Evolutionary conservation across 2,888 invertebrate genomes (phyloP).

Genomic region (Spatulosminthurus flaviceps): DNA sequence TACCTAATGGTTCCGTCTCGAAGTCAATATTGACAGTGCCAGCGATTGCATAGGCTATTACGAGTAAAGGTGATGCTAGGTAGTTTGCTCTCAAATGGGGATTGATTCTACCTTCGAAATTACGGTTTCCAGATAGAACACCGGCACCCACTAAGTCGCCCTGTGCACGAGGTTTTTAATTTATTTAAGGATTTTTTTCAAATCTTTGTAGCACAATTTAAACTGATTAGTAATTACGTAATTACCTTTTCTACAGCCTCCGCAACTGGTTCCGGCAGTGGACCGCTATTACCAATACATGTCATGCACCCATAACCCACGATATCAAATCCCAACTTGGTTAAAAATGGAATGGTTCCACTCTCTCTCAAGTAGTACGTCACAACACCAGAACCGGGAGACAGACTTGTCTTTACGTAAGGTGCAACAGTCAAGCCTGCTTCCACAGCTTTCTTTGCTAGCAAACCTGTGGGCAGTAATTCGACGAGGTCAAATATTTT

Average conservation of each 20-base stretch:
- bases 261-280: conserved; percentile 88
- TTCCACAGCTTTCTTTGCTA: conserved; percentile 94
- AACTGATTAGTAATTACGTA: conserved; percentile 66
- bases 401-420: conserved; percentile 95
- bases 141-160: conserved; percentile 95
- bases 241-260: conserved; percentile 87
- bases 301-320: conserved; percentile 99
- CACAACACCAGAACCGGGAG: conserved; percentile 95
- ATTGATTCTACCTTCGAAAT: conserved; percentile 98
- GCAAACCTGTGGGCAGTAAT: conserved; percentile 75
- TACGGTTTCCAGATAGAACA: conserved; percentile 95
- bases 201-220: too few species aligned
- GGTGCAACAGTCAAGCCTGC: conserved; percentile 88
- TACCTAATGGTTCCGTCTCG: conserved; percentile 76
- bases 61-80: conserved; percentile 94
- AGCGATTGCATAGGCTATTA: conserved; percentile 97
- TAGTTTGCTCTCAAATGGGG: conserved; percentile 97
- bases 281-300: conserved; percentile 98
- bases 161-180: conserved; percentile 68
- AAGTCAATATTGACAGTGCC: conserved; percentile 96
- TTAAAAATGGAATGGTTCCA: conserved; percentile 87
- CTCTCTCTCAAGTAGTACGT: conserved; percentile 90
- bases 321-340: conserved; percentile 88
- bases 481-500: too few species aligned
- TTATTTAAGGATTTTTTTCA: too few species aligned